Conservation (phyloP, 2,888 invertebrate genomes). For the Ashinkailepas kermadecensis region DNA sequence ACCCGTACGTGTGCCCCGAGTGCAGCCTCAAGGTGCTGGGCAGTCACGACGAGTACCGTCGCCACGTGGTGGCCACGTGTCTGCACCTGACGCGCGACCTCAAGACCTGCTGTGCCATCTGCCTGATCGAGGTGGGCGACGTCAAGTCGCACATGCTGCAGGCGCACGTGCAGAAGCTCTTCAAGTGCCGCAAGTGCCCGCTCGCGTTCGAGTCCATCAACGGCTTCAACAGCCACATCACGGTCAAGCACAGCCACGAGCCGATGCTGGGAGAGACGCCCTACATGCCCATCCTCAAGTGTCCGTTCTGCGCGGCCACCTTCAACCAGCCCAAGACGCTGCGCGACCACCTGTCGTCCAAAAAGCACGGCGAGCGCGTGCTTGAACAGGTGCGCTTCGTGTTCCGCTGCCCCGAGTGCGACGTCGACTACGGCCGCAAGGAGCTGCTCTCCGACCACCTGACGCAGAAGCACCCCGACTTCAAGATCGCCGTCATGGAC, state of each 20-base stretch:
- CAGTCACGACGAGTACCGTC: slow-evolving; percentile 3
- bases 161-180: slow-evolving; percentile 22
- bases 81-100: slow-evolving; percentile 19
- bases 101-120: slow-evolving; percentile 17
- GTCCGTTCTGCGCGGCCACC: slow-evolving; percentile 22
- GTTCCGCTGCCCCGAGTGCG: slow-evolving; percentile 21
- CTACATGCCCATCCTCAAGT: slow-evolving; percentile 22
- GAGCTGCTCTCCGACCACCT: slow-evolving; percentile 14
- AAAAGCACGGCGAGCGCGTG: background rate
- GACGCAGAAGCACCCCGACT: slow-evolving; percentile 8
- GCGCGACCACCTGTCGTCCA: slow-evolving; percentile 1
- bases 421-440: slow-evolving; percentile 21
- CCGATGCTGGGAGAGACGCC: slow-evolving; percentile 2
- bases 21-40: slow-evolving; percentile 15
- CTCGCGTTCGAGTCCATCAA: slow-evolving; percentile 22
- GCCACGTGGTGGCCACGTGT: slow-evolving; percentile 7
- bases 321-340: slow-evolving; percentile 13
- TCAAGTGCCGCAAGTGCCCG: slow-evolving; percentile 21
- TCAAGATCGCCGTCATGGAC: background rate
- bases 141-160: slow-evolving; percentile 21
- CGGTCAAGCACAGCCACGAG: background rate
- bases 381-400: slow-evolving; percentile 17
- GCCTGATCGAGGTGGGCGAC: slow-evolving; percentile 22
- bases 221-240: slow-evolving; percentile 21
- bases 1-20: slow-evolving; percentile 22